Base-by-base conservation (phyloP, 2,888 invertebrate genomes). In the Thereva nobilitata region DNA sequence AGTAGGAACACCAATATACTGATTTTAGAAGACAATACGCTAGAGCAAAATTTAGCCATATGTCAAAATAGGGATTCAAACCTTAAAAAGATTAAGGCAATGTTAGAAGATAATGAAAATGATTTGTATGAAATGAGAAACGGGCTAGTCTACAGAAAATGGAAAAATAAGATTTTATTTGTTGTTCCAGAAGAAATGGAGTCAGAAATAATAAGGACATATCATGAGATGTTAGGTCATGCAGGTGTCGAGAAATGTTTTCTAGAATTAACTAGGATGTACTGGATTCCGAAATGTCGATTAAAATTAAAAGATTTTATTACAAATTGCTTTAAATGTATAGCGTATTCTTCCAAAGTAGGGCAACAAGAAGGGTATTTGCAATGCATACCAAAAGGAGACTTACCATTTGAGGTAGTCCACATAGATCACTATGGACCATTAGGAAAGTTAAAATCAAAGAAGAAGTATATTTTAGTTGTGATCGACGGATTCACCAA, bases 311-410 rank as follows among this genome's bases (percentile, higher is more conserved):
- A 41, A 9, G 2, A 67, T 59, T 64, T 50, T 54, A 67, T 68
- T n/a, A n/a, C n/a, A n/a, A n/a, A n/a, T n/a, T n/a, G n/a, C n/a
- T n/a, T n/a, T n/a, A n/a, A n/a, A n/a, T n/a, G n/a, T n/a, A n/a
- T n/a, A n/a, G n/a, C n/a, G n/a, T n/a, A n/a, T n/a, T n/a, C n/a
- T n/a, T n/a, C n/a, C 2, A 61, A 55, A 12, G 38, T 8, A 4
- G 68, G 70, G 0, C 67, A 55, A 52, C n/a, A 10, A 7, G 74
- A 75, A 67, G 74, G 75, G 4, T 70, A 69, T 7, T 52, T 77
- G 5, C 71, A 75, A 44, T 67, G 68, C 23, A 73, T 76, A 4
- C 70, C 67, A 4, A 75, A 75, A 54, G 73, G 72, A 9, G 67
- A 72, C 5, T n/a, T 70, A 38, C 76, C 74, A 5, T 75, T 76